phyloP scores from a whole-genome alignment of 2,797 vertebrate genomes.

The Poecilia velifera region DNA sequence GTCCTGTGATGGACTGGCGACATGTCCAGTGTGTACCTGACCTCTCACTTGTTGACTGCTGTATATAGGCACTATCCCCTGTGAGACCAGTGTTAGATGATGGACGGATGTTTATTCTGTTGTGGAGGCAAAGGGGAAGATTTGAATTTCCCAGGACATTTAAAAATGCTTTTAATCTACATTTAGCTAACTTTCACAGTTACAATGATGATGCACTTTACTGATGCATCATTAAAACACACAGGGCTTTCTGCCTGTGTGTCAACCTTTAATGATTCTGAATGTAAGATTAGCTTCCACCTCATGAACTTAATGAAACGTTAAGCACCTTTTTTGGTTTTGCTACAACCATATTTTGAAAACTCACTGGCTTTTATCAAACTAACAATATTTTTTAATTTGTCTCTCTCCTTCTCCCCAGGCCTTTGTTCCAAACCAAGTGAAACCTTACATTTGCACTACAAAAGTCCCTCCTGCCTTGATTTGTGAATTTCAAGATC shows the following conservation, averaged over 20 bases:
- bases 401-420: slow-evolving; percentile 57
- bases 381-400: slow-evolving; percentile 10
- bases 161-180: not conserved
- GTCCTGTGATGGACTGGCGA: no score
- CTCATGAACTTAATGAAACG: not conserved
- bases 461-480: slow-evolving; percentile 59
- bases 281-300: not conserved
- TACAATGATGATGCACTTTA: not conserved
- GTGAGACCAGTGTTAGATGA: not conserved
- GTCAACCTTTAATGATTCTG: not conserved
- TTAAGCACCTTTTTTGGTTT: not conserved
- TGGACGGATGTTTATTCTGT: not conserved
- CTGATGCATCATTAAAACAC: not conserved
- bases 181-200: not conserved
- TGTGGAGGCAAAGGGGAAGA: not conserved
- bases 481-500: slow-evolving; percentile 61
- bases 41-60: no score
- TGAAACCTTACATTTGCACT: slow-evolving; percentile 87
- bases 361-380: not conserved
- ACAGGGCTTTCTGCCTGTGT: not conserved
- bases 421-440: slow-evolving; percentile 88
- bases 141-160: not conserved
- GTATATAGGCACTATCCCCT: not conserved
- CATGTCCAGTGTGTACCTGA: no score
- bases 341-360: not conserved